Evolutionary conservation across 2,113 vertebrate genomes (phyloP).

Genomic region (Nibea albiflora): DNA sequence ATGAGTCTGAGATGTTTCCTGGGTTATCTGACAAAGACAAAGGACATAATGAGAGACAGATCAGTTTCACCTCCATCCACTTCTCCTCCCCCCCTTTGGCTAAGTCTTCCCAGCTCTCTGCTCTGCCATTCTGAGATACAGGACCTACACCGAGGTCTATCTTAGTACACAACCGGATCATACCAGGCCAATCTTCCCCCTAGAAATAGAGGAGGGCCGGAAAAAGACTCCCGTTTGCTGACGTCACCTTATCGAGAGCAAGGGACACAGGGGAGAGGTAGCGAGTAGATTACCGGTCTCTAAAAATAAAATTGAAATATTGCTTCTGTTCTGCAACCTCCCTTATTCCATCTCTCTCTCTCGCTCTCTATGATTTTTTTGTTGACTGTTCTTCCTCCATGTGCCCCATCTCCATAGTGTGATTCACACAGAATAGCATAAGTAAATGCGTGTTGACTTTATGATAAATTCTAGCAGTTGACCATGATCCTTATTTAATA

Average conservation of each 20-base stretch:
- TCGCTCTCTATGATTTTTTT: conserved; percentile 16
- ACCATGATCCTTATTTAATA: conserved; percentile 59
- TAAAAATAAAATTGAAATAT: conserved; percentile 78
- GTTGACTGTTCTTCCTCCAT: conserved; percentile 30
- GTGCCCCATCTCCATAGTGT: neutral
- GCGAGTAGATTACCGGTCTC: conserved; percentile 64
- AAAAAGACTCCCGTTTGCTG: conserved; percentile 71
- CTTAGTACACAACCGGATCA: conserved; percentile 66
- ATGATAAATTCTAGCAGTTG: conserved; percentile 28
- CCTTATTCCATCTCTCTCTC: conserved; percentile 15
- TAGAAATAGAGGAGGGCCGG: conserved; percentile 72
- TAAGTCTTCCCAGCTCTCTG: conserved; percentile 41
- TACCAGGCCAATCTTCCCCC: conserved; percentile 55
- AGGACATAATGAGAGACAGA: conserved; percentile 77
- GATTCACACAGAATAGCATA: neutral
- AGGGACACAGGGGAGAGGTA: conserved; percentile 58
- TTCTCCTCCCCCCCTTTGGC: conserved; percentile 48
- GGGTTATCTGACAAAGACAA: conserved; percentile 80
- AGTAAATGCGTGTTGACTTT: conserved; percentile 40
- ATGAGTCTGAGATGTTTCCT: conserved; percentile 76
- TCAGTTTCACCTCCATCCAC: conserved; percentile 72
- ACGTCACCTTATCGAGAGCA: conserved; percentile 73
- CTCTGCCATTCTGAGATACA: conserved; percentile 57
- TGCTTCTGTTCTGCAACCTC: conserved; percentile 61
- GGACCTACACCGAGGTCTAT: conserved; percentile 51